Conservation (phyloP, 2,113 vertebrate genomes). For the Onychostoma macrolepis region DNA sequence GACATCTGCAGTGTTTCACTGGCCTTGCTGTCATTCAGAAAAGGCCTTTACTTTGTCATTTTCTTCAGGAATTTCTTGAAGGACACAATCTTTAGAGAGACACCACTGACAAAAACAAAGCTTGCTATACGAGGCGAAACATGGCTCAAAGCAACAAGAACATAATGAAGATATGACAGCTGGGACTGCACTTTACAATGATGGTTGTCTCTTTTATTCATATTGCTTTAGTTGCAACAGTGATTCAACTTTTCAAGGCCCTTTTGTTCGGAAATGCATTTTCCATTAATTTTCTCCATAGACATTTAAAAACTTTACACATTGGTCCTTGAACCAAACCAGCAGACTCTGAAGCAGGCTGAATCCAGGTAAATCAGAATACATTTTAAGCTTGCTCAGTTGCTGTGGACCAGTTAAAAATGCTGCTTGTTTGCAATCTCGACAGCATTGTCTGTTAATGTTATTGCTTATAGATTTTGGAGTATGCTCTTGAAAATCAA, state of each 20-base stretch:
- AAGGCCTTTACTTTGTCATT: neutral
- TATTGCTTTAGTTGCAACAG: neutral
- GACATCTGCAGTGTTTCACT: neutral
- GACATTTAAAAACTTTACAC: neutral
- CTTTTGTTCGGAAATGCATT: neutral
- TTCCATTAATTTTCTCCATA: neutral
- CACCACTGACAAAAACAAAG: neutral
- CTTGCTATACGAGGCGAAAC: neutral
- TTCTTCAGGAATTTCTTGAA: neutral
- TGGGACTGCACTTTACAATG: neutral
- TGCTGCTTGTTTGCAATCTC: too few relatives aligned
- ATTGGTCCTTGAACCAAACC: neutral
- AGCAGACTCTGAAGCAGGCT: neutral
- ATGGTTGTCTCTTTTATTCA: neutral
- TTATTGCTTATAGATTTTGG: too few relatives aligned
- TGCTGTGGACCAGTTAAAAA: neutral
- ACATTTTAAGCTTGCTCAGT: neutral
- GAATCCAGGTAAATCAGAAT: neutral
- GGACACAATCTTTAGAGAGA: neutral
- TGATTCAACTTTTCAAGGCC: neutral
- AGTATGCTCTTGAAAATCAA: neutral
- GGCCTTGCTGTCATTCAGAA: neutral
- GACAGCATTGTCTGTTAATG: too few relatives aligned
- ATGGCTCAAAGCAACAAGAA: neutral
- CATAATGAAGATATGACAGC: neutral